Percentiles rank a stretch among this genome's conserved stretches.
Evolutionary conservation across 2,113 vertebrate species (phyloP).

Genomic region (Crocuta crocuta): DNA sequence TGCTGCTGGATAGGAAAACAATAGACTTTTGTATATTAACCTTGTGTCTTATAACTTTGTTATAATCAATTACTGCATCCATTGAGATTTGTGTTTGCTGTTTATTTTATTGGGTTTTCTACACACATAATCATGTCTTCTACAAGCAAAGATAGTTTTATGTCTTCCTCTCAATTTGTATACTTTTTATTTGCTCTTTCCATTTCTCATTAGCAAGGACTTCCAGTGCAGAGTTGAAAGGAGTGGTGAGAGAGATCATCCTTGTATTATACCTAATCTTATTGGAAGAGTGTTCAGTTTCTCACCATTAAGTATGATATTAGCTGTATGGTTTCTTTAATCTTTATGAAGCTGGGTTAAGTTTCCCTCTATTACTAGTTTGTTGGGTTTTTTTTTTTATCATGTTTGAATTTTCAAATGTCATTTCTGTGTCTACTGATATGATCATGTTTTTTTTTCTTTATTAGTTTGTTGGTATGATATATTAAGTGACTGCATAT

Average conservation of each 20-base stretch:
- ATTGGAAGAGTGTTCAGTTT: neutral
- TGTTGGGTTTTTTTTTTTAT: neutral
- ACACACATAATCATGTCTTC: neutral
- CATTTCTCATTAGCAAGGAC: neutral
- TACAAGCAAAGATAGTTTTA: neutral
- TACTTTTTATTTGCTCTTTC: neutral
- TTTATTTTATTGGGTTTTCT: neutral
- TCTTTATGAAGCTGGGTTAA: neutral
- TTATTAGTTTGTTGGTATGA: neutral
- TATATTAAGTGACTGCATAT: neutral
- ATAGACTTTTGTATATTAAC: neutral
- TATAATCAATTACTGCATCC: neutral
- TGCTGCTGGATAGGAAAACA: neutral
- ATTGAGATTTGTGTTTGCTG: neutral
- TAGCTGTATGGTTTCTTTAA: neutral
- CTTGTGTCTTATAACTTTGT: neutral
- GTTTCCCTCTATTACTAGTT: neutral
- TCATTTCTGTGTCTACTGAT: neutral
- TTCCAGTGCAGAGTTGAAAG: neutral
- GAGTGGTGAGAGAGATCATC: neutral
- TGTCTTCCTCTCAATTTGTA: neutral
- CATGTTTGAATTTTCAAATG: neutral
- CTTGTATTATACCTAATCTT: neutral
- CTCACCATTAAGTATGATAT: neutral
- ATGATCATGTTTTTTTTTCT: neutral